A percentile compares a stretch with the other conserved stretches of the same genome.
Evolutionary conservation across 2,888 invertebrate genomes (phyloP).

Genomic region (Ethmia dodecea): DNA sequence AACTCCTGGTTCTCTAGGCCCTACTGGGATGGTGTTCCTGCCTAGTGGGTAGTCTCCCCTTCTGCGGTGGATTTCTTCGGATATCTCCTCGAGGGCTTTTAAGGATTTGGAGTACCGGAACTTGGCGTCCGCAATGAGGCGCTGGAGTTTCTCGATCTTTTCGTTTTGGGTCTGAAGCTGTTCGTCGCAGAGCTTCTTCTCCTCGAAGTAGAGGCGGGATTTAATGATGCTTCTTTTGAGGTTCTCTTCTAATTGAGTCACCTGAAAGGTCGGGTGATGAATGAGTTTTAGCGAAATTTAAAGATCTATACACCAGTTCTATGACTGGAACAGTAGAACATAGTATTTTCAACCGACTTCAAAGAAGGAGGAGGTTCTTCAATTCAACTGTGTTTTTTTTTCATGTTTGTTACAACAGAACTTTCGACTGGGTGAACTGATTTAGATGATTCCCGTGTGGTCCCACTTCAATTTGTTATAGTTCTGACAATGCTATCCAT

Average conservation of each 20-base stretch:
- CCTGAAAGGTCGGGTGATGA: constrained; percentile 69
- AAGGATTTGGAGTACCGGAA: constrained; percentile 88
- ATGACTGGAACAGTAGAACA: too few species aligned
- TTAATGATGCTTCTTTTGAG: constrained; percentile 89
- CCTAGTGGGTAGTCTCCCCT: constrained; percentile 73
- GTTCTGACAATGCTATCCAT: too few species aligned
- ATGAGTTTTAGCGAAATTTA: too few species aligned
- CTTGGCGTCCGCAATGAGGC: constrained; percentile 88
- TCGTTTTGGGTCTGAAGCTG: constrained; percentile 91
- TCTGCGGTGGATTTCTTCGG: constrained; percentile 92
- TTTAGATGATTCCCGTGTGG: too few species aligned
- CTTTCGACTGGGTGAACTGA: too few species aligned
- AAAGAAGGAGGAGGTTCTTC: too few species aligned
- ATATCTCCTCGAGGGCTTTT: constrained; percentile 91
- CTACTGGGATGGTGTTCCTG: constrained; percentile 65
- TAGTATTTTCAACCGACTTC: too few species aligned
- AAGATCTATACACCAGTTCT: too few species aligned
- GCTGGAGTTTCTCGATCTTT: constrained; percentile 88
- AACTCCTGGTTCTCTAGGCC: constrained; percentile 83
- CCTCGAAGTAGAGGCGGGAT: constrained; percentile 93
- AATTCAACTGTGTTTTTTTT: too few species aligned
- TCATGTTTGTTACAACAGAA: too few species aligned
- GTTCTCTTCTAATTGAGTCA: constrained; percentile 89
- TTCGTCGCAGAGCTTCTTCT: constrained; percentile 91
- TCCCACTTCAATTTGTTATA: too few species aligned